Conservation (phyloP, 37 sponge, comb jelly and placozoan species). For the Beroe ovata region DNA sequence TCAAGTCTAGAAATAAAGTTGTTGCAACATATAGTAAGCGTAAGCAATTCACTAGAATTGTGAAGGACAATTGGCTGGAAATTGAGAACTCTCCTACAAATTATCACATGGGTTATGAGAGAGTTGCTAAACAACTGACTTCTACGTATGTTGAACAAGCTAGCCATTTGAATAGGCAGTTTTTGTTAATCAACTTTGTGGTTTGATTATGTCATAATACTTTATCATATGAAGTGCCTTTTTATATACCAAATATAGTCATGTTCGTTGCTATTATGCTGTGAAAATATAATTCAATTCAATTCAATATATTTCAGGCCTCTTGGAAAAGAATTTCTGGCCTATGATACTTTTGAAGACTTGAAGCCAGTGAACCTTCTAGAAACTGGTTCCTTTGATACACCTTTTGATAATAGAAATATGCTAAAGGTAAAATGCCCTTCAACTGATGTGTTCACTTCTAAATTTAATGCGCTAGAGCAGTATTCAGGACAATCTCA, state of each 20-base stretch:
- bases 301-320: background rate
- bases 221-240: no score
- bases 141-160: slow-evolving; percentile 51
- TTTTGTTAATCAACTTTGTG: no score
- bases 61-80: slow-evolving; percentile 32
- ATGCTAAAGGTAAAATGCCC: background rate
- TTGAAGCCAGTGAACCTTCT: background rate
- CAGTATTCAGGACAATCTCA: background rate
- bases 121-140: background rate
- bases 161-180: no score
- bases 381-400: background rate
- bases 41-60: slow-evolving; percentile 22
- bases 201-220: no score
- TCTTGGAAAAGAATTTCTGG: background rate
- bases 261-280: no score
- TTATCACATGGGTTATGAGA: background rate
- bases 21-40: slow-evolving; percentile 60
- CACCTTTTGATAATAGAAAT: background rate
- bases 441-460: background rate
- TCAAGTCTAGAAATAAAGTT: background rate
- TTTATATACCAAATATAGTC: no score
- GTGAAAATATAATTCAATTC: no score
- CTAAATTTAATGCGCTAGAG: background rate
- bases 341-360: background rate
- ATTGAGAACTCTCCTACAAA: background rate